Base-by-base conservation (phyloP, 2,888 invertebrate genomes). In the Leucophenga montana region DNA sequence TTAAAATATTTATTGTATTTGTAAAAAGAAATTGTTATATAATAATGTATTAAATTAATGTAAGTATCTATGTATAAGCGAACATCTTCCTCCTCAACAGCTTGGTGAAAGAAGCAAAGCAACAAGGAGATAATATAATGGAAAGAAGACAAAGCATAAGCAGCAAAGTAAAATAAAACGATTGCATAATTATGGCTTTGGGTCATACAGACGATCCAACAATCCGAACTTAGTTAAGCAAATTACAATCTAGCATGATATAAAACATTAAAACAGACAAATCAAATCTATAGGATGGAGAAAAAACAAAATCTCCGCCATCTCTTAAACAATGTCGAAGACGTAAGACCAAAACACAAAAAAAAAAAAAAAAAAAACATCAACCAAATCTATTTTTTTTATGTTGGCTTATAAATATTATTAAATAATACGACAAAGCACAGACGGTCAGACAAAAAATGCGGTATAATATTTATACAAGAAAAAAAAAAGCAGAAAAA, bases 241-340 rank as follows among this genome's bases (percentile, higher is more conserved):
- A 64, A 64, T 64, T 33, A 64, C 39, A n/a, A 22, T 48, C n/a
- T 64, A 20, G 62, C 62, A 64, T 64, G 62, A 46, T 46, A 64
- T 22, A 64, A 48, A 46, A 48, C 62, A 64, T 64, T 64, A 48
- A 64, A 39, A 18, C 18, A 61, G 33, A 8, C 27, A 56, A 56
- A 22, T 56, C 27, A 56, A 56, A 56, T 39, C 4, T 3, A 39
- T n/a, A 5, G 13, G 1, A 56, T 8, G 22, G 27, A 20, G 11
- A 56, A 9, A 18, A 22, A 56, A 18, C 14, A 56, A 56, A 5
- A 5, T 5, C 33, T 33, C 8, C 33, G 8, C 3, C 3, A 8
- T 33, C 22, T 54, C 22, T 54, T 54, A 18, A 1, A 54, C 54
- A 18, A 54, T 5, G 13, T 20, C 4, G 6, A 54, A 54, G 54